Conservation (phyloP, 1,140 invertebrate genomes). For the Berghia stephanieae region DNA sequence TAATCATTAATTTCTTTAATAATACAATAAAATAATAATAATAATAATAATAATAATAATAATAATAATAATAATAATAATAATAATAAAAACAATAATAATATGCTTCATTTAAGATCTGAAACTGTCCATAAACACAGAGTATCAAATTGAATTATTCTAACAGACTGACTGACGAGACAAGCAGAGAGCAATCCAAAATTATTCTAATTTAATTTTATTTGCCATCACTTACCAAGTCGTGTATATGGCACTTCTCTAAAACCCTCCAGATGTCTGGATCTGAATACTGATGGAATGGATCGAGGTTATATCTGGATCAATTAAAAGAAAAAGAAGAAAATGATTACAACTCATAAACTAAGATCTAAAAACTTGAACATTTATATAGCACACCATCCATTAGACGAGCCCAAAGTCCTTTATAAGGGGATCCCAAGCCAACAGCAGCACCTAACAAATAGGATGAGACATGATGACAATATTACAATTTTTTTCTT, state of each 20-base stretch:
- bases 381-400: not conserved
- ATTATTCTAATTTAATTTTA: too few species aligned
- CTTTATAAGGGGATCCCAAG: too few species aligned
- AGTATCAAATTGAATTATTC: not conserved
- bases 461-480: not conserved
- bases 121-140: not conserved
- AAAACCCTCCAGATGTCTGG: constrained; percentile 73
- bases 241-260: constrained; percentile 72
- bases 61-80: not conserved
- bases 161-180: too few species aligned
- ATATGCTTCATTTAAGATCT: not conserved
- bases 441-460: not conserved
- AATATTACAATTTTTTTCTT: not conserved
- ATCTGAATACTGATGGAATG: constrained; percentile 71
- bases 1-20: too few species aligned
- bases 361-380: not conserved
- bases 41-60: not conserved
- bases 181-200: too few species aligned
- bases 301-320: constrained; percentile 73
- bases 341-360: not conserved
- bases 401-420: too few species aligned
- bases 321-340: not conserved
- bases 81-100: not conserved
- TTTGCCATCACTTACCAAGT: constrained; percentile 62
- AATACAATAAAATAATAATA: not conserved